These are phyloP conservation scores for Cheilosia scutellata DNA, from an alignment of 2,888 invertebrate genomes.

Conservation along the genomic window DNA sequence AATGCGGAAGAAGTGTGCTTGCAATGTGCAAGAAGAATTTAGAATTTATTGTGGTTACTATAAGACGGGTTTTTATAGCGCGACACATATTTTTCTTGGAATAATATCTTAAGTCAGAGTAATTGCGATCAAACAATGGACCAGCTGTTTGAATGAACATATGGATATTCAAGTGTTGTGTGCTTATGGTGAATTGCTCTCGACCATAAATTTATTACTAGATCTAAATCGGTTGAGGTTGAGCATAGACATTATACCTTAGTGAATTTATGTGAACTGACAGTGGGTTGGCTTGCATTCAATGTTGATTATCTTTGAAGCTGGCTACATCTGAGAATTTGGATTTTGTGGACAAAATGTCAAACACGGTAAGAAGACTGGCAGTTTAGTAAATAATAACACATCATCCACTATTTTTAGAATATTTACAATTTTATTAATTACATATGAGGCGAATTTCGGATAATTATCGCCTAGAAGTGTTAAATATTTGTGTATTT, in stretches of 20 bases:
- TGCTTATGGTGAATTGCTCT: slow-evolving; percentile 7
- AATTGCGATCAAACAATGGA: slow-evolving; percentile 21
- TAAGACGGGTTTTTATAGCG: slow-evolving; percentile 3
- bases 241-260: not conserved
- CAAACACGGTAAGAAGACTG: slow-evolving; percentile 36
- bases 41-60: slow-evolving; percentile 43
- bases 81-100: slow-evolving; percentile 15
- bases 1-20: slow-evolving; percentile 62
- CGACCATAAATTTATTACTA: slow-evolving; percentile 6
- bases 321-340: slow-evolving; percentile 3
- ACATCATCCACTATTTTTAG: slow-evolving; percentile 11
- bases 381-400: not conserved
- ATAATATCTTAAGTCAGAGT: slow-evolving; percentile 1
- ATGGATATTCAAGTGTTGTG: not conserved
- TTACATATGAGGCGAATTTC: not conserved
- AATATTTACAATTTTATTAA: slow-evolving; percentile 1
- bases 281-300: slow-evolving; percentile 9
- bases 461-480: slow-evolving; percentile 3
- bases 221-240: slow-evolving; percentile 16
- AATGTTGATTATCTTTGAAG: not conserved
- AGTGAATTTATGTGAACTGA: slow-evolving; percentile 20
- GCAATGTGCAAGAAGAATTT: slow-evolving; percentile 38
- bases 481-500: not conserved
- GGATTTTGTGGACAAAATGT: slow-evolving; percentile 27
- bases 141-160: slow-evolving; percentile 20